phyloP scores from a whole-genome alignment of 2,113 vertebrate genomes.

The Anthoscopus minutus region DNA sequence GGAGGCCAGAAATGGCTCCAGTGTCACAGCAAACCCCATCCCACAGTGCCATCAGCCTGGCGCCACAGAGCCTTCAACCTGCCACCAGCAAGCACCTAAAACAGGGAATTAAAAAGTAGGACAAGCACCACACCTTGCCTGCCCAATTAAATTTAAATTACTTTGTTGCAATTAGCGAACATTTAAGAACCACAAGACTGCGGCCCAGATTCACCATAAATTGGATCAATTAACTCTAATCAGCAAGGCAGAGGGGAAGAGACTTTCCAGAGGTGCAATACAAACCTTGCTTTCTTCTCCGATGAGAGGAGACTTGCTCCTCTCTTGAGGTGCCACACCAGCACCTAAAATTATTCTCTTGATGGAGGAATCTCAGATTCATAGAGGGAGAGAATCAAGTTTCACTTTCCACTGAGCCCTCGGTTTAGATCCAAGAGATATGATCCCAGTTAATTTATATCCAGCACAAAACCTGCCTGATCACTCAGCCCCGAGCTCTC shows the following conservation, averaged over 20 bases:
- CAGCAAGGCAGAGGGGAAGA: accelerated
- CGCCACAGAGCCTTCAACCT: accelerated
- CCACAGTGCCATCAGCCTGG: neutral
- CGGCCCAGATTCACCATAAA: neutral
- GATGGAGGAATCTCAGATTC: neutral
- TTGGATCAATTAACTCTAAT: neutral
- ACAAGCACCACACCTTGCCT: neutral
- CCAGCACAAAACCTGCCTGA: neutral
- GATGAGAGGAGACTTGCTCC: too few relatives aligned
- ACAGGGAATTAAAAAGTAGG: neutral
- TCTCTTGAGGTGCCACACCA: neutral
- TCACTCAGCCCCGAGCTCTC: neutral
- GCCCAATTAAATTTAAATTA: neutral
- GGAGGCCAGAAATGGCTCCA: accelerated
- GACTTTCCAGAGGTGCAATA: neutral
- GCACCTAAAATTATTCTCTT: neutral
- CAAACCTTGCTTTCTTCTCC: neutral
- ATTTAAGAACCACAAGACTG: neutral
- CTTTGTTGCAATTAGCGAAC: neutral
- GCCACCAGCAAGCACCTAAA: accelerated
- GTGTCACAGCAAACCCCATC: accelerated
- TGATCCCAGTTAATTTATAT: neutral
- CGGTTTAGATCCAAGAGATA: neutral
- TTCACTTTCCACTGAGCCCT: neutral
- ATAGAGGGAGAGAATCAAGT: neutral